Conservation (phyloP, 2,888 invertebrate genomes). For the Hydraecia micacea region DNA sequence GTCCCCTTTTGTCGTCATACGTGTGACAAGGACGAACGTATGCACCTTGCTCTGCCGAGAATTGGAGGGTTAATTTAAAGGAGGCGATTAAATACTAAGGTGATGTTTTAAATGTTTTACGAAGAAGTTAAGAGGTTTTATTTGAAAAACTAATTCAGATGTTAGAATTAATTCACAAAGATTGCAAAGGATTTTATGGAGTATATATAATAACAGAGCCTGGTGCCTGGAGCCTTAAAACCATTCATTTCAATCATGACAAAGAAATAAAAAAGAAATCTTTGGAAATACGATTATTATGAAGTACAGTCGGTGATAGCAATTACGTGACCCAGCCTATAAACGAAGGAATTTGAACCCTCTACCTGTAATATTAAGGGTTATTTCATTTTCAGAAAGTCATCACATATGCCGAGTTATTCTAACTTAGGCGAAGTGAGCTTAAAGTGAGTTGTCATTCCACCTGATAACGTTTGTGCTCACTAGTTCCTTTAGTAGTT, state of each 20-base stretch:
- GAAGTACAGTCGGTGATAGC: no score
- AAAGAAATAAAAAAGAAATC: neutral
- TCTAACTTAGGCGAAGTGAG: no score
- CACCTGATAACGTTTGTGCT: no score
- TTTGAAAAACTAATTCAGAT: neutral
- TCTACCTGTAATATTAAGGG: no score
- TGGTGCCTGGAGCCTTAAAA: neutral
- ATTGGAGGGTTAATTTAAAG: slow-evolving; percentile 62
- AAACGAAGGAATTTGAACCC: no score
- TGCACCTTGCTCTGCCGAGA: slow-evolving; percentile 71
- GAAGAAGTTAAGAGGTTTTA: slow-evolving; percentile 19
- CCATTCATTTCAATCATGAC: neutral
- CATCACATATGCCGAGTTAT: neutral
- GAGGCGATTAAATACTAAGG: slow-evolving; percentile 43
- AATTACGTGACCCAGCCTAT: no score
- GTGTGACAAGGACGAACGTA: slow-evolving; percentile 68
- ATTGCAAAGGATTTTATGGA: neutral
- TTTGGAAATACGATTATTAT: neutral
- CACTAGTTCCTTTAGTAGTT: no score
- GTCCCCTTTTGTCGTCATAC: slow-evolving; percentile 69
- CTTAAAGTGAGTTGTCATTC: no score
- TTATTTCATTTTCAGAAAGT: no score
- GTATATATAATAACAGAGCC: neutral
- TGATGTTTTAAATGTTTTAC: slow-evolving; percentile 40
- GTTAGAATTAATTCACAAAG: neutral